phyloP scores from a whole-genome alignment of 2,888 invertebrate genomes.

The Ernsta delagoae region DNA sequence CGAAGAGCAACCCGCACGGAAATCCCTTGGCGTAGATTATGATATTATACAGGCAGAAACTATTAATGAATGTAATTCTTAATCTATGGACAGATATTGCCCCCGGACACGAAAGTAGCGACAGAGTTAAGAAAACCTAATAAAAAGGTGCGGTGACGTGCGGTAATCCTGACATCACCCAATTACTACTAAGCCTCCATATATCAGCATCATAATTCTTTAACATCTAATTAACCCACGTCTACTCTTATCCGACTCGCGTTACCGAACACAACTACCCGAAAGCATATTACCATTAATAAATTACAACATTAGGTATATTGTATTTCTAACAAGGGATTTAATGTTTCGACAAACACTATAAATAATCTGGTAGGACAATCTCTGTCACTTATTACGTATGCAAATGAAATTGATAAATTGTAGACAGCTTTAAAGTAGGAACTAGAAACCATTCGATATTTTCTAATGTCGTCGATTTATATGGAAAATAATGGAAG shows the following conservation, averaged over 20 bases:
- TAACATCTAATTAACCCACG: conserved; percentile 36
- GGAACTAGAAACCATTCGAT: conserved; percentile 6
- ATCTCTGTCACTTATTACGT: conserved; percentile 34
- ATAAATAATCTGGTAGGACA: conserved; percentile 40
- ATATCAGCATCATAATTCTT: conserved; percentile 48
- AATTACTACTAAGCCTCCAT: conserved; percentile 55
- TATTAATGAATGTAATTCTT: conserved; percentile 1
- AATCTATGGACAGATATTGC: conserved; percentile 23
- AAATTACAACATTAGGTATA: conserved; percentile 37
- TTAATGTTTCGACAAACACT: conserved; percentile 24
- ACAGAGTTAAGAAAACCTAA: neutral
- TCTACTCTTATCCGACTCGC: conserved; percentile 30
- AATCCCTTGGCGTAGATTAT: neutral
- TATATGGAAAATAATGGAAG: conserved; percentile 26
- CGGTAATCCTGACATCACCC: conserved; percentile 40
- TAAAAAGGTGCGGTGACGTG: neutral
- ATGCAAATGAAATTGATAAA: conserved; percentile 37
- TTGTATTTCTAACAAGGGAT: conserved; percentile 32
- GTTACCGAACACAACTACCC: conserved; percentile 22
- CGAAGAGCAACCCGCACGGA: neutral
- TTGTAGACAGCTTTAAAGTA: conserved; percentile 10
- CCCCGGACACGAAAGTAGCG: neutral
- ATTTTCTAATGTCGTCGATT: conserved; percentile 33
- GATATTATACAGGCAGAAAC: neutral
- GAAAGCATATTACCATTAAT: conserved; percentile 19